Conservation (phyloP, 1,140 invertebrate species). For the Diachasmimorpha longicaudata region DNA sequence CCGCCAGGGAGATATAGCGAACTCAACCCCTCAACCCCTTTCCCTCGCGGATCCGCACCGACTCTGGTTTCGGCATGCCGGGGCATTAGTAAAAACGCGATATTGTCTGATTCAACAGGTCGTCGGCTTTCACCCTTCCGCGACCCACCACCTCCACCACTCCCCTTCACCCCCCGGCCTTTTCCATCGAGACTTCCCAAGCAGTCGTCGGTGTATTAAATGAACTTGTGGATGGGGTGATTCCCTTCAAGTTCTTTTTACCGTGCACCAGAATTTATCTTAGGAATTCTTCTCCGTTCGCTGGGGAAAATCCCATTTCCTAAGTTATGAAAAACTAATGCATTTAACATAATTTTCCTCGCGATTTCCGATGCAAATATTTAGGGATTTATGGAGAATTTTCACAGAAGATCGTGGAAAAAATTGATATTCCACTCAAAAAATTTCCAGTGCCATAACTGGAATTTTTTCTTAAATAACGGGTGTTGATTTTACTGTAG, state of each 20-base stretch:
- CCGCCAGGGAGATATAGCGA: not conserved
- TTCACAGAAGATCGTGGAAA: no score
- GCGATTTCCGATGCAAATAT: no score
- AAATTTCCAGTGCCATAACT: no score
- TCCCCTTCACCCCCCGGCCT: slow-evolving; percentile 16
- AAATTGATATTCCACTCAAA: no score
- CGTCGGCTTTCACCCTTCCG: slow-evolving; percentile 37
- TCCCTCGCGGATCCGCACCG: not conserved
- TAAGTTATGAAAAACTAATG: no score
- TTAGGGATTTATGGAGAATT: no score
- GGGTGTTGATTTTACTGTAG: no score
- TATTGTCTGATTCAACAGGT: slow-evolving; percentile 57
- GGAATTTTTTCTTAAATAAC: no score
- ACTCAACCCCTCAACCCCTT: not conserved
- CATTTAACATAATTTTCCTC: no score
- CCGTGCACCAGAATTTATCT: no score
- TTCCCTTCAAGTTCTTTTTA: not conserved
- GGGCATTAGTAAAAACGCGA: slow-evolving; percentile 56
- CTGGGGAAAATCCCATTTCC: no score
- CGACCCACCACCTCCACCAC: slow-evolving; percentile 22
- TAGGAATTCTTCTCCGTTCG: no score
- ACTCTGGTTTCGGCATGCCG: slow-evolving; percentile 15
- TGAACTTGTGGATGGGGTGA: slow-evolving; percentile 35
- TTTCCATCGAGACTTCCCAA: slow-evolving; percentile 3
- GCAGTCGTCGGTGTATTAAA: slow-evolving; percentile 32